Evolutionary conservation across 1,140 invertebrate genomes (phyloP).

Genomic region (Calosoma granatense): DNA sequence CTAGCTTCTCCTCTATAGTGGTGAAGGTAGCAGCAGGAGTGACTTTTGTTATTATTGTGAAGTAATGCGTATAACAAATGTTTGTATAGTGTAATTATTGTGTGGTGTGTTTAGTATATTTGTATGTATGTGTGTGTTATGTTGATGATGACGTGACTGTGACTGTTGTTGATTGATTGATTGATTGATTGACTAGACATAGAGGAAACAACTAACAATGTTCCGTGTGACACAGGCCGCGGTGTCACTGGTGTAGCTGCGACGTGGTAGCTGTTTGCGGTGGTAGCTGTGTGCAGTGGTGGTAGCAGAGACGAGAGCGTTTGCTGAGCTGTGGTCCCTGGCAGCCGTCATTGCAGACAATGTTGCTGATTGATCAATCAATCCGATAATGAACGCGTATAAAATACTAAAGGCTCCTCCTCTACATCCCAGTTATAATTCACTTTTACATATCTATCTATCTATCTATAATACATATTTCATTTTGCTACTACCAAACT

Average conservation of each 20-base stretch:
- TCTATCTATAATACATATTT: background rate
- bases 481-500: background rate
- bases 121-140: too few relatives aligned
- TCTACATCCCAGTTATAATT: background rate
- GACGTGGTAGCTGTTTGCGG: slow-evolving; percentile 4
- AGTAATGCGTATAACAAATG: too few relatives aligned
- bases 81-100: too few relatives aligned
- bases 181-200: too few relatives aligned
- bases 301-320: slow-evolving; percentile 5
- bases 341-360: slow-evolving; percentile 1
- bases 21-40: too few relatives aligned
- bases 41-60: too few relatives aligned
- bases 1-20: too few relatives aligned
- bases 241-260: slow-evolving; percentile 1
- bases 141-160: too few relatives aligned
- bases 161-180: too few relatives aligned
- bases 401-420: background rate
- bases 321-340: background rate
- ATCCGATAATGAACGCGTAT: too few relatives aligned
- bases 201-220: background rate
- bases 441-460: background rate
- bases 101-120: too few relatives aligned
- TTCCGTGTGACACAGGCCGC: slow-evolving; percentile 5
- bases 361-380: slow-evolving; percentile 8
- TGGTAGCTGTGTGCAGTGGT: slow-evolving; percentile 6